phyloP scores from a whole-genome alignment of 2,113 vertebrate genomes.

The Bagarius yarrelli region DNA sequence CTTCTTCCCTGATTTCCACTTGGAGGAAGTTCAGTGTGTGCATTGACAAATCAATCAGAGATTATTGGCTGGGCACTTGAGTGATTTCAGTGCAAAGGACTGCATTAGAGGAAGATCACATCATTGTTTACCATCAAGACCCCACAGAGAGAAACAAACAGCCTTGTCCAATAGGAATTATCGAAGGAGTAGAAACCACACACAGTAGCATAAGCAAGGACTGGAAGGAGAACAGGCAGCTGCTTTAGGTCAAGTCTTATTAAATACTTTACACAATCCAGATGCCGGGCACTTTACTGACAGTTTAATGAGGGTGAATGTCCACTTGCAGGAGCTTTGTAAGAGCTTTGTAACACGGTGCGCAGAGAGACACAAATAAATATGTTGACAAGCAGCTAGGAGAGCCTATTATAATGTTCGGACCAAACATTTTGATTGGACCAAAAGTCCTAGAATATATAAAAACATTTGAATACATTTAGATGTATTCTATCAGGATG shows the following conservation, averaged over 20 bases:
- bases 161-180: constrained; percentile 38
- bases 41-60: constrained; percentile 46
- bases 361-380: too few species aligned
- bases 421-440: too few species aligned
- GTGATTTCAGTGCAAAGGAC: constrained; percentile 42
- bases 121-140: constrained; percentile 39
- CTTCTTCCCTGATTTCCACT: background rate
- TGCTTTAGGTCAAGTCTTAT: background rate
- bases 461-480: too few species aligned
- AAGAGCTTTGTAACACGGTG: too few species aligned
- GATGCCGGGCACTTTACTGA: background rate
- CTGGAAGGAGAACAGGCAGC: background rate
- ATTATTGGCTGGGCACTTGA: constrained; percentile 42
- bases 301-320: background rate
- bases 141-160: constrained; percentile 27
- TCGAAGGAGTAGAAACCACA: background rate
- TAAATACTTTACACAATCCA: constrained; percentile 1
- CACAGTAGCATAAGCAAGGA: background rate
- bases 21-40: background rate
- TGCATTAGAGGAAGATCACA: constrained; percentile 28
- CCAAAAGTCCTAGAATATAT: too few species aligned
- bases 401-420: too few species aligned
- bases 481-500: too few species aligned
- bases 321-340: background rate
- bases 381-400: too few species aligned